phyloP scores from a whole-genome alignment of 2,888 invertebrate species.

The Phymatocera aterrima region DNA sequence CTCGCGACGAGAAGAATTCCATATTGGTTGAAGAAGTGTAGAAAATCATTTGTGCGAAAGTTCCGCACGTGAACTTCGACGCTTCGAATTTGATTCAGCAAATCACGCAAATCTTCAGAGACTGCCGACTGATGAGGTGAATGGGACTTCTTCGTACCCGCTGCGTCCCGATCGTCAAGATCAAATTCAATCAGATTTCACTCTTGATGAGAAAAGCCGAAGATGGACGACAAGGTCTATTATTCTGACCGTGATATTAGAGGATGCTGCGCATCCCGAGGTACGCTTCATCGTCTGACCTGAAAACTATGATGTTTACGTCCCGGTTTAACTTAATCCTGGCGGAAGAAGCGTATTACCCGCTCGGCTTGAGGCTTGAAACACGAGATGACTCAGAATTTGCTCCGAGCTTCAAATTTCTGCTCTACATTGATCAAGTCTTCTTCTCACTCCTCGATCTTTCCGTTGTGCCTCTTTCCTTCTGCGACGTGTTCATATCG shows the following conservation, averaged over 20 bases:
- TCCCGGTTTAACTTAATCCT: slow-evolving; percentile 28
- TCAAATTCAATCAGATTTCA: no score
- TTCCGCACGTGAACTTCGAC: background rate
- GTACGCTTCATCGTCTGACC: background rate
- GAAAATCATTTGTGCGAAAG: background rate
- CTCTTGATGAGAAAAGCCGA: background rate
- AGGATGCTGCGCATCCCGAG: background rate
- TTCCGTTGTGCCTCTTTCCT: background rate
- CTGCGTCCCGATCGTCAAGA: no score
- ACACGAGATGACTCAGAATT: slow-evolving; percentile 43
- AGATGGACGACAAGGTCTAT: background rate
- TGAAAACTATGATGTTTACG: slow-evolving; percentile 38
- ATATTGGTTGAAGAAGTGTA: background rate
- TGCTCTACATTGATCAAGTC: background rate
- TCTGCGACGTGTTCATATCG: no score
- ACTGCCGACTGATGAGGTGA: no score
- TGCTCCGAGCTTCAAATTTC: slow-evolving; percentile 37
- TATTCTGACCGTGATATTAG: background rate
- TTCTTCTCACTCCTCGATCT: no score
- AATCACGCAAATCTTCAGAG: no score
- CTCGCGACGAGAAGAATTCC: background rate
- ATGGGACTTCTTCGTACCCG: no score
- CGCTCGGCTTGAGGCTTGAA: slow-evolving; percentile 31
- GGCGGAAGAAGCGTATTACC: slow-evolving; percentile 42
- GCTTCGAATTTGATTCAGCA: background rate